Conservation (phyloP, 1,140 invertebrate species). For the Drosophila pseudoananassae region DNA sequence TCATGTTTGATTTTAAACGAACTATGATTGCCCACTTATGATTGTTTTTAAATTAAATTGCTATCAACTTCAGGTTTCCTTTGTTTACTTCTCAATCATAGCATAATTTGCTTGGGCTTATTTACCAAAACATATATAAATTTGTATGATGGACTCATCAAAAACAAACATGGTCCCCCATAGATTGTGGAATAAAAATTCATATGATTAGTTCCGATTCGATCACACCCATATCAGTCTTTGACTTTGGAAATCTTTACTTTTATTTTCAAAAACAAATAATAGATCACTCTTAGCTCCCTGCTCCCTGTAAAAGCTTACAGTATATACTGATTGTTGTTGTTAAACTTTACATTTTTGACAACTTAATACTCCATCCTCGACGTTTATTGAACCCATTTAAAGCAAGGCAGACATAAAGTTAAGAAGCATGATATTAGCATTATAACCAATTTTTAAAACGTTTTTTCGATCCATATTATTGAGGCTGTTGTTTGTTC, state of each 20-base stretch:
- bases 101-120: constrained; percentile 18
- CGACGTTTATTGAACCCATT: background rate
- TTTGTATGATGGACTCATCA: constrained; percentile 13
- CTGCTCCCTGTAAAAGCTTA: no score
- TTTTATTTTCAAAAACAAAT: background rate
- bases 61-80: constrained; percentile 48
- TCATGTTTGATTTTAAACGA: constrained; percentile 31
- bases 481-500: constrained; percentile 42
- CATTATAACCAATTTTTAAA: constrained; percentile 17
- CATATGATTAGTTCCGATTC: constrained; percentile 3
- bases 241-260: background rate
- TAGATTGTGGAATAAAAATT: constrained; percentile 8
- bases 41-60: constrained; percentile 34
- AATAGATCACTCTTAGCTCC: background rate
- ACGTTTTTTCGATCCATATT: constrained; percentile 33
- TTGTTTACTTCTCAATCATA: constrained; percentile 46
- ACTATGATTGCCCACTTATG: constrained; percentile 41
- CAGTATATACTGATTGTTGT: no score
- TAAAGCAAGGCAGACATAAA: background rate
- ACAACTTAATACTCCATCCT: no score
- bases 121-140: constrained; percentile 22
- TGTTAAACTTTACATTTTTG: no score
- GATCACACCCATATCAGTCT: background rate
- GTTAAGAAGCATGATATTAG: background rate
- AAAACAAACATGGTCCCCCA: background rate